Percentiles rank a stretch among this genome's conserved stretches.
Conservation (phyloP, 2,797 vertebrate genomes). For the Octomys mimax region DNA sequence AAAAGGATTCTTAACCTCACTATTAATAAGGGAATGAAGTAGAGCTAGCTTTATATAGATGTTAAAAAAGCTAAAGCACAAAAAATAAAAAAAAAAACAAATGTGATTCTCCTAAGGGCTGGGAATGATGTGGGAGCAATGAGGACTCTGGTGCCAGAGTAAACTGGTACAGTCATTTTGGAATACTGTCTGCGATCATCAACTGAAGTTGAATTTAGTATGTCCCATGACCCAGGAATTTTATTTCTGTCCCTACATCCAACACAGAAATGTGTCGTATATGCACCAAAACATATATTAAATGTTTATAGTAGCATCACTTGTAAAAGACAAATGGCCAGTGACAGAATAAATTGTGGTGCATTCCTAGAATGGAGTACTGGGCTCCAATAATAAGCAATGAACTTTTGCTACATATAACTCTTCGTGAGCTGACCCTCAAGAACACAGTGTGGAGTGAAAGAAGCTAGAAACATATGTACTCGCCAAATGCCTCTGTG, state of each 20-base stretch:
- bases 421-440: neutral
- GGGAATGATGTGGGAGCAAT: neutral
- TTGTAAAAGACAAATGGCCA: constrained; percentile 19
- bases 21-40: neutral
- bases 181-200: neutral
- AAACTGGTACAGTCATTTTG: neutral
- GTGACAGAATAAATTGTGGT: neutral
- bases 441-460: neutral
- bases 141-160: neutral
- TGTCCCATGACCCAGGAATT: neutral
- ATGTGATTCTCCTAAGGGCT: constrained; percentile 8
- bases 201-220: constrained; percentile 42
- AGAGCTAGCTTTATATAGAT: neutral
- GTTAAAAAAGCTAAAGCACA: neutral
- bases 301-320: constrained; percentile 4
- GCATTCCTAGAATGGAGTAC: neutral
- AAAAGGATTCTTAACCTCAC: neutral
- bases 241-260: constrained; percentile 43
- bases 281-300: constrained; percentile 1
- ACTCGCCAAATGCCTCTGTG: neutral
- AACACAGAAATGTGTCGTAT: constrained; percentile 18
- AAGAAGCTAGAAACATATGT: neutral
- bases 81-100: neutral
- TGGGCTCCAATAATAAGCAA: neutral
- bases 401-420: neutral